A percentile compares a stretch with the other conserved stretches of the same genome.
These are phyloP conservation scores for Apostichopus leukothele DNA, from an alignment of 53 echinoderm and acorn worm species.

Conservation along the genomic window DNA sequence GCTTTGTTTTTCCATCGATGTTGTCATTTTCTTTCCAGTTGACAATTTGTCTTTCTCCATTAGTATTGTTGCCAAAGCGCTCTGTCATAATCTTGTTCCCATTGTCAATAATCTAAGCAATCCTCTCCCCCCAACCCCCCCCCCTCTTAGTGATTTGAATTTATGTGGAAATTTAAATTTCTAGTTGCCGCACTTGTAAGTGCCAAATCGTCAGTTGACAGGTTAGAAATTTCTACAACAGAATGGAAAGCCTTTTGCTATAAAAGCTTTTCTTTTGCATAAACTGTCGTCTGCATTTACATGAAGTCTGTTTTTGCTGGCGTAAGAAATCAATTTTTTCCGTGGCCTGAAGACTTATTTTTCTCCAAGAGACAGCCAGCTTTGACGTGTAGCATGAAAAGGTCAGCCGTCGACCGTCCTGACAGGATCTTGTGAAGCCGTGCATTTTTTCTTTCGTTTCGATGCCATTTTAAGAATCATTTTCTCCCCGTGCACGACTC, in stretches of 20 bases:
- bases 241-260: not conserved
- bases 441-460: not conserved
- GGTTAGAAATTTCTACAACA: not conserved
- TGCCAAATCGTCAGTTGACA: not conserved
- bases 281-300: not conserved
- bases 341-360: not conserved
- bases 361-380: not conserved
- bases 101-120: too few species aligned
- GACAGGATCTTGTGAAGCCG: not conserved
- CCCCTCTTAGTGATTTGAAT: too few species aligned
- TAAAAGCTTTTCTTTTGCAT: not conserved
- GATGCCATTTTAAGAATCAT: not conserved
- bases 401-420: slow-evolving; percentile 2
- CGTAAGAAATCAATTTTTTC: slow-evolving; percentile 27
- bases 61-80: too few species aligned
- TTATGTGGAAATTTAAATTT: too few species aligned
- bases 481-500: not conserved
- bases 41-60: too few species aligned
- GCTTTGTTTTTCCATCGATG: too few species aligned
- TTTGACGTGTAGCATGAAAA: not conserved
- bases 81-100: too few species aligned
- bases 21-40: too few species aligned
- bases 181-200: not conserved
- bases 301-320: slow-evolving; percentile 15
- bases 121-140: too few species aligned